phyloP scores from a whole-genome alignment of 2,113 vertebrate species.

The Corythornis cristatus region DNA sequence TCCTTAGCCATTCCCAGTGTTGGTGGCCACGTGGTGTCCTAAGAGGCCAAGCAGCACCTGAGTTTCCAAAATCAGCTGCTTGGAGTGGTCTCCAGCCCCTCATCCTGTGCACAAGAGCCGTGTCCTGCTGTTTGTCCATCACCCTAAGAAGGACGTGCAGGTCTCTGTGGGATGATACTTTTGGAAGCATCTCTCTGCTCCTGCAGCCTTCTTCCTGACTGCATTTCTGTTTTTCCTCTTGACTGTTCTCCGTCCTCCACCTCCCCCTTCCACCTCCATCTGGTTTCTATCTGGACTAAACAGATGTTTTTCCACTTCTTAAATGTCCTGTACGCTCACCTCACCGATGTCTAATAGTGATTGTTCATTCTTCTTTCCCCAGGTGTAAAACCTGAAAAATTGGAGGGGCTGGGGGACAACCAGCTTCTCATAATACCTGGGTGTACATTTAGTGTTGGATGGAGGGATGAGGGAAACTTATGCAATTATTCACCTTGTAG shows the following conservation, averaged over 20 bases:
- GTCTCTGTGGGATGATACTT: neutral
- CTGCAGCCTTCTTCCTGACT: slow-evolving; percentile 66
- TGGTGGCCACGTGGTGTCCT: neutral
- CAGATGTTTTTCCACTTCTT: slow-evolving; percentile 80
- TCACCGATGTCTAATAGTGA: slow-evolving; percentile 52
- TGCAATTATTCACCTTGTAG: slow-evolving; percentile 20
- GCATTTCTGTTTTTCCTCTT: slow-evolving; percentile 55
- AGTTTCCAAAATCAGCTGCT: neutral
- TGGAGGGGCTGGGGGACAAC: neutral
- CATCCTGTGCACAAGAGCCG: rapidly evolving
- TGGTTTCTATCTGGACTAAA: slow-evolving; percentile 77
- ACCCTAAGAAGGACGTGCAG: neutral
- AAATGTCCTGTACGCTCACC: slow-evolving; percentile 67
- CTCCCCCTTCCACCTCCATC: slow-evolving; percentile 56
- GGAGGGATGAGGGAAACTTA: neutral
- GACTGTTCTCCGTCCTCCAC: slow-evolving; percentile 1
- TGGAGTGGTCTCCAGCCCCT: neutral
- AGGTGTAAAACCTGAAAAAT: slow-evolving; percentile 62
- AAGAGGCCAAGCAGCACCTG: neutral
- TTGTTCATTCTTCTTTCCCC: slow-evolving; percentile 63
- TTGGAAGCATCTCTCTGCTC: slow-evolving; percentile 23
- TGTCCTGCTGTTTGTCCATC: neutral
- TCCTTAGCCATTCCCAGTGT: neutral
- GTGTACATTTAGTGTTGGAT: neutral
- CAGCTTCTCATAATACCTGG: neutral